These are phyloP conservation scores for Pteropus alecto DNA, from an alignment of 2,113 vertebrate genomes.

Conservation along the genomic window DNA sequence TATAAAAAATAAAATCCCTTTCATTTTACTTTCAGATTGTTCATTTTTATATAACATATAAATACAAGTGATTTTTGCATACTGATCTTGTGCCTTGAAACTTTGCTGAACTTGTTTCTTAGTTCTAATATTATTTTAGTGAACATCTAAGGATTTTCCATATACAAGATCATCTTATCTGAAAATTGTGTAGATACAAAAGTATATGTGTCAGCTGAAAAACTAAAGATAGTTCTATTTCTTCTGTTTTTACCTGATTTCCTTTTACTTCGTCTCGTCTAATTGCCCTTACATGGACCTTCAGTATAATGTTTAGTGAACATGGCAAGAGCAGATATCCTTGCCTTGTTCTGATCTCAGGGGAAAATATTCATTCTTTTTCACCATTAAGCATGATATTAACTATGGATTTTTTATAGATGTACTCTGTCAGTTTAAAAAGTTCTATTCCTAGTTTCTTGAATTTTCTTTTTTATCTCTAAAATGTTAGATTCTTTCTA, in stretches of 20 bases:
- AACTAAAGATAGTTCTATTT: not conserved
- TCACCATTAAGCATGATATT: not conserved
- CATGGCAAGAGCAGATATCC: not conserved
- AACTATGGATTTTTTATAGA: not conserved
- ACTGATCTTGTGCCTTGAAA: not conserved
- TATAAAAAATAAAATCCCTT: not conserved
- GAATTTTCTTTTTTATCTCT: not conserved
- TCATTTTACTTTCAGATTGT: not conserved
- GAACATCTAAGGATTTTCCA: not conserved
- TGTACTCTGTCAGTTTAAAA: not conserved
- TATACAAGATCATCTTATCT: not conserved
- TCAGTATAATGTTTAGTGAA: not conserved
- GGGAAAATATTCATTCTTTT: not conserved
- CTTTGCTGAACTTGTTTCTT: not conserved
- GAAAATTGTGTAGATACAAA: not conserved
- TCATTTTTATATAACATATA: not conserved
- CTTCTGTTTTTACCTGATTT: not conserved
- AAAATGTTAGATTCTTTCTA: not conserved
- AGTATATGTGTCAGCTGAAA: not conserved
- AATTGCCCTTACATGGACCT: not conserved
- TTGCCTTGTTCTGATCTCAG: not conserved
- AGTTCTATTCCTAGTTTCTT: not conserved
- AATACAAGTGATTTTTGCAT: not conserved
- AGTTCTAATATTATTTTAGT: not conserved
- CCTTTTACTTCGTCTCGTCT: not conserved